Conservation (phyloP, 2,113 vertebrate genomes). For the Nipponia nippon region DNA sequence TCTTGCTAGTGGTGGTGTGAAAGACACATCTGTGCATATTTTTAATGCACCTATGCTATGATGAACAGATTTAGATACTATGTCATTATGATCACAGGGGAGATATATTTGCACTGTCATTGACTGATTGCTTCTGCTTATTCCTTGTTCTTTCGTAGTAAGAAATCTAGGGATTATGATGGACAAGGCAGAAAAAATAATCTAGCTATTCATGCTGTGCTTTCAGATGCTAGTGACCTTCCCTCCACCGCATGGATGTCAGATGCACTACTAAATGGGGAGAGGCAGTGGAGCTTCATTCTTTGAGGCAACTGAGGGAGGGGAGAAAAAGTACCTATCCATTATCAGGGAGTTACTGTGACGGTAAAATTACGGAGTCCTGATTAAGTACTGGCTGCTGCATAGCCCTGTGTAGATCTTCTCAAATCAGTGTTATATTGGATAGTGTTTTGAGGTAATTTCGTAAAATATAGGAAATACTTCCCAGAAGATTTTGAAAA, state of each 20-base stretch:
- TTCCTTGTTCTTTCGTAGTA: background rate
- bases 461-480: background rate
- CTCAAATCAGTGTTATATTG: background rate
- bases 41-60: slow-evolving; percentile 35
- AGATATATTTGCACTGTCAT: slow-evolving; percentile 17
- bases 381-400: background rate
- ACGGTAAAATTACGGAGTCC: background rate
- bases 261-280: background rate
- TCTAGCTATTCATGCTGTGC: background rate
- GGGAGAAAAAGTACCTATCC: background rate
- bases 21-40: slow-evolving; percentile 43
- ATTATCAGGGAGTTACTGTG: background rate
- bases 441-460: background rate
- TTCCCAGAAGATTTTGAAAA: background rate
- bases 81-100: slow-evolving; percentile 39
- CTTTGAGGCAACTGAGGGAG: background rate
- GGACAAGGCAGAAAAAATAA: background rate
- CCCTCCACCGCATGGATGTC: background rate
- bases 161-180: background rate
- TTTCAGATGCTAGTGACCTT: background rate
- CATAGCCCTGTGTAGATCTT: background rate
- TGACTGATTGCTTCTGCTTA: slow-evolving; percentile 46
- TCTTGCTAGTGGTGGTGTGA: slow-evolving; percentile 8
- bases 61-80: slow-evolving; percentile 32
- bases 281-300: background rate